These are phyloP conservation scores for Silurus lanzhouensis DNA, from an alignment of 2,797 vertebrate species.

Conservation along the genomic window DNA sequence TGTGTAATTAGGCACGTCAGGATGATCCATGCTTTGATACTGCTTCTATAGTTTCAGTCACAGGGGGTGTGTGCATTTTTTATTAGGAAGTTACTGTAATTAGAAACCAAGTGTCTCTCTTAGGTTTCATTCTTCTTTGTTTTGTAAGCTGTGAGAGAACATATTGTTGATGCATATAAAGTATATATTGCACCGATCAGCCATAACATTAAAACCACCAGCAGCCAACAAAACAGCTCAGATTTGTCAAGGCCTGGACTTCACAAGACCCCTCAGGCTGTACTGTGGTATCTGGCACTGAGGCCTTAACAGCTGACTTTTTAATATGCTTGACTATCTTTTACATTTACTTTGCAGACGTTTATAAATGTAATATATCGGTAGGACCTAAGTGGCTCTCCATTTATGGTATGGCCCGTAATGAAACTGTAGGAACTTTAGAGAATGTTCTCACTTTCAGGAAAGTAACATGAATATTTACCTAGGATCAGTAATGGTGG, in stretches of 20 bases:
- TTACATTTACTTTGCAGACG: background rate
- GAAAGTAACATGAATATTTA: background rate
- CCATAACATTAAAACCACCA: too few relatives aligned
- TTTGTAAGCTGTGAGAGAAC: background rate
- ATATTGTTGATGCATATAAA: background rate
- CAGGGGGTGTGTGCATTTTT: constrained; percentile 48
- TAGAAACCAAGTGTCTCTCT: constrained; percentile 36
- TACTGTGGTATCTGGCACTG: too few relatives aligned
- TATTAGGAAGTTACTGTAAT: constrained; percentile 49
- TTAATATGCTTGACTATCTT: background rate
- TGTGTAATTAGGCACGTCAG: constrained; percentile 66
- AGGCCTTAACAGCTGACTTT: too few relatives aligned
- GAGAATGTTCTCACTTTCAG: background rate
- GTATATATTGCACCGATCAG: background rate
- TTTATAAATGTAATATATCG: background rate
- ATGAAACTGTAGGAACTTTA: background rate
- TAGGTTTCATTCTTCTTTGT: constrained; percentile 26
- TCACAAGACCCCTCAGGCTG: too few relatives aligned
- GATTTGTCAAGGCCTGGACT: too few relatives aligned
- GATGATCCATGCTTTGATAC: constrained; percentile 61
- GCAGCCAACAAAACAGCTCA: too few relatives aligned
- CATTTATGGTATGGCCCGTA: background rate
- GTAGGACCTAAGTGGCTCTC: background rate
- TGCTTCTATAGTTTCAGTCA: constrained; percentile 53
- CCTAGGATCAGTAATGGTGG: background rate